Percentiles rank a stretch among this genome's conserved stretches.
Conservation (phyloP, 2,113 vertebrate genomes). For the Sclerurus mexicanus region DNA sequence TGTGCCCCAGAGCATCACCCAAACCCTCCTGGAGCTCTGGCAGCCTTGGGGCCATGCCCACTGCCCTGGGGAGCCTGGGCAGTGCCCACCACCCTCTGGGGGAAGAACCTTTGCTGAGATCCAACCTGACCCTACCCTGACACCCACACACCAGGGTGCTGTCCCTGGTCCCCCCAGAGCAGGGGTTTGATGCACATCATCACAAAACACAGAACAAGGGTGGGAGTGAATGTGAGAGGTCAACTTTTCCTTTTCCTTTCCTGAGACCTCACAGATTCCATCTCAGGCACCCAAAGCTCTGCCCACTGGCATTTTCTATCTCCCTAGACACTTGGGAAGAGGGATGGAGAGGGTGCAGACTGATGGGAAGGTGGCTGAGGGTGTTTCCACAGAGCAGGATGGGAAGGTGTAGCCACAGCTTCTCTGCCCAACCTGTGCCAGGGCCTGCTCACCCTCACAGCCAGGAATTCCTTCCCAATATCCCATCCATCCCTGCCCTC, state of each 20-base stretch:
- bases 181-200: background rate
- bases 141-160: no score
- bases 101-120: background rate
- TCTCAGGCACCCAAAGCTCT: background rate
- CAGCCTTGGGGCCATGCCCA: background rate
- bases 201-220: background rate
- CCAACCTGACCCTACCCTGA: background rate
- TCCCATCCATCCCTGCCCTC: background rate
- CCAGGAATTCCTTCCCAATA: background rate
- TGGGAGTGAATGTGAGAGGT: rapidly evolving
- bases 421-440: no score
- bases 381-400: background rate
- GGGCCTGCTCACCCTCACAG: no score
- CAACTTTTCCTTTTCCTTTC: background rate
- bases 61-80: background rate
- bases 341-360: background rate
- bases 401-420: no score
- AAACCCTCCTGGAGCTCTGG: background rate
- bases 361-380: background rate
- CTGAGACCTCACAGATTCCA: background rate
- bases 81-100: background rate
- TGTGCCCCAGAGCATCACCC: background rate
- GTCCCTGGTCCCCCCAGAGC: no score
- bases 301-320: background rate
- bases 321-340: background rate